phyloP scores from a whole-genome alignment of 2,797 vertebrate genomes.

The Silurus aristotelis region DNA sequence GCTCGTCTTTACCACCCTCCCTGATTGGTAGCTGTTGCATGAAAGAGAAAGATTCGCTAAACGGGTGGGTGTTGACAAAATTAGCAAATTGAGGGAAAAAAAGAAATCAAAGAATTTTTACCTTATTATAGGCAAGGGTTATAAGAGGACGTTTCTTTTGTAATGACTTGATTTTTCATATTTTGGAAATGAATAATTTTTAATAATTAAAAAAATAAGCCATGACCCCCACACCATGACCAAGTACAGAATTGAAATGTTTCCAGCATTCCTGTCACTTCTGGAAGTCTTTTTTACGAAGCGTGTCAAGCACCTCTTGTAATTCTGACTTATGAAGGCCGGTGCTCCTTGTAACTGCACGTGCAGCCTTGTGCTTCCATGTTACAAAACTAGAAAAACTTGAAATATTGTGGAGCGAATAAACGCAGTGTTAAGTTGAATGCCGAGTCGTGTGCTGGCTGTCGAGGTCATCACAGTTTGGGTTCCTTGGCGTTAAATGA shows the following conservation, averaged over 20 bases:
- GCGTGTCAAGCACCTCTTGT: too few relatives aligned
- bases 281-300: too few relatives aligned
- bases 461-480: background rate
- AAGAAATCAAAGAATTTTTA: background rate
- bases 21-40: background rate
- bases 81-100: background rate
- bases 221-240: background rate
- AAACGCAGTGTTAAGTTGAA: background rate
- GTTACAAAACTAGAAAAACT: too few relatives aligned
- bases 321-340: too few relatives aligned
- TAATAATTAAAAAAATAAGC: background rate
- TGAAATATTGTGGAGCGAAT: background rate
- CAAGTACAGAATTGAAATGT: background rate
- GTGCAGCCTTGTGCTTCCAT: too few relatives aligned
- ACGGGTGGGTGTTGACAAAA: background rate
- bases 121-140: background rate
- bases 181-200: background rate
- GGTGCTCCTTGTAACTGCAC: too few relatives aligned
- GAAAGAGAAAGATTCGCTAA: background rate
- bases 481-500: constrained; percentile 33
- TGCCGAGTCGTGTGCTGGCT: too few relatives aligned
- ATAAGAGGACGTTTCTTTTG: background rate
- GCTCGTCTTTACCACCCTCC: background rate
- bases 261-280: too few relatives aligned
- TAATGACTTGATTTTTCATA: background rate